Conservation (phyloP, 2,888 invertebrate species). For the Chaetoderma sp. region DNA sequence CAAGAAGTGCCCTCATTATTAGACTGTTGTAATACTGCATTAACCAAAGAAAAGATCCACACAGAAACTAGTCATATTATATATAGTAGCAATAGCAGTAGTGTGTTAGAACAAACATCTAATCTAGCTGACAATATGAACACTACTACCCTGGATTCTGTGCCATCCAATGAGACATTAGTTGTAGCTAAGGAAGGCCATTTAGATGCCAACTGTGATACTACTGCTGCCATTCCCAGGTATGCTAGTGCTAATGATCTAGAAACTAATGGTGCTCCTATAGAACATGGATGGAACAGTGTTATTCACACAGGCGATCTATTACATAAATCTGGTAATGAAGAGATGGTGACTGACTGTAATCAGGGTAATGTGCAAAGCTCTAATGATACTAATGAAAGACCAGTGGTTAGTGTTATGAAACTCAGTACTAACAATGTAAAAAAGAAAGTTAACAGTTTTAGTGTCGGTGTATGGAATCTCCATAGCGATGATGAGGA, state of each 20-base stretch:
- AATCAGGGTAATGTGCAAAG: too few species aligned
- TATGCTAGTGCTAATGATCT: not conserved
- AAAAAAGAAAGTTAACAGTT: too few species aligned
- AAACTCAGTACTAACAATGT: too few species aligned
- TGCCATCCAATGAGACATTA: not conserved
- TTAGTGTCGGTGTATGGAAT: not conserved
- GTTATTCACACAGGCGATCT: too few species aligned
- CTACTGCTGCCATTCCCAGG: not conserved
- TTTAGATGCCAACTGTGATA: constrained; percentile 7
- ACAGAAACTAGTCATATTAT: too few species aligned
- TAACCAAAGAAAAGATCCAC: not conserved
- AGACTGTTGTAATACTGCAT: not conserved
- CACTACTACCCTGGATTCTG: not conserved
- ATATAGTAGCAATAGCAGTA: not conserved
- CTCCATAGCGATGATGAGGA: too few species aligned
- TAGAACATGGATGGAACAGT: too few species aligned
- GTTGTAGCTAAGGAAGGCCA: not conserved
- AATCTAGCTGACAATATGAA: not conserved
- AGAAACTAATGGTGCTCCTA: too few species aligned
- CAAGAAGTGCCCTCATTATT: not conserved
- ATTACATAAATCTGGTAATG: too few species aligned
- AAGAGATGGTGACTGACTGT: too few species aligned
- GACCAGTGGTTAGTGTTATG: too few species aligned
- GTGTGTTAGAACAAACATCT: not conserved
- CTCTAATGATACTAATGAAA: too few species aligned